Conservation (phyloP, 1,140 invertebrate species). For the Stenopsyche tienmushanensis region DNA sequence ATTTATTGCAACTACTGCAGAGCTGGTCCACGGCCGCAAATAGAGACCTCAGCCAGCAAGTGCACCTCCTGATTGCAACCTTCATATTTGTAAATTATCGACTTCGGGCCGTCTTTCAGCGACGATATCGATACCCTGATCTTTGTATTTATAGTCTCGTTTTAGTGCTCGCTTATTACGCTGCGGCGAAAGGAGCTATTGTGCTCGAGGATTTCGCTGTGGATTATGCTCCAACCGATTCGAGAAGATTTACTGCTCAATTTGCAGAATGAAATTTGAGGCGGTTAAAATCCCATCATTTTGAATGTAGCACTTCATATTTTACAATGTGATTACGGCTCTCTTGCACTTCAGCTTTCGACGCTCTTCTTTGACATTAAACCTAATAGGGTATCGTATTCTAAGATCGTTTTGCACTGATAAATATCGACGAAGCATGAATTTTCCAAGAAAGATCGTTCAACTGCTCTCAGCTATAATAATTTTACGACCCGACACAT, state of each 20-base stretch:
- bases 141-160: background rate
- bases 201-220: no score
- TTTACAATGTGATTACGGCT: background rate
- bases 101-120: slow-evolving; percentile 16
- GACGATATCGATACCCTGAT: slow-evolving; percentile 2
- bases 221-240: no score
- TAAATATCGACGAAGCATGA: no score
- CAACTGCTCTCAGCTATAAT: no score
- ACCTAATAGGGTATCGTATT: no score
- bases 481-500: no score
- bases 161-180: background rate
- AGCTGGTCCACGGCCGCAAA: background rate
- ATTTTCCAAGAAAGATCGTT: no score
- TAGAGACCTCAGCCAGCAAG: slow-evolving; percentile 14
- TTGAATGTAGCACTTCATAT: background rate
- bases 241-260: background rate
- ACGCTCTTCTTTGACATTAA: no score
- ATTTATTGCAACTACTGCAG: slow-evolving; percentile 27
- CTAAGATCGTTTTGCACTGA: no score
- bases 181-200: no score
- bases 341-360: no score
- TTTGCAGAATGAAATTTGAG: background rate
- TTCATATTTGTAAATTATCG: slow-evolving; percentile 25
- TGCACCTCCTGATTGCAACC: slow-evolving; percentile 5
- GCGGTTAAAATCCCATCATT: background rate